These are phyloP conservation scores for Lycopodina hypogea DNA, from an alignment of 37 sponge, comb jelly and placozoan genomes.

Conservation along the genomic window DNA sequence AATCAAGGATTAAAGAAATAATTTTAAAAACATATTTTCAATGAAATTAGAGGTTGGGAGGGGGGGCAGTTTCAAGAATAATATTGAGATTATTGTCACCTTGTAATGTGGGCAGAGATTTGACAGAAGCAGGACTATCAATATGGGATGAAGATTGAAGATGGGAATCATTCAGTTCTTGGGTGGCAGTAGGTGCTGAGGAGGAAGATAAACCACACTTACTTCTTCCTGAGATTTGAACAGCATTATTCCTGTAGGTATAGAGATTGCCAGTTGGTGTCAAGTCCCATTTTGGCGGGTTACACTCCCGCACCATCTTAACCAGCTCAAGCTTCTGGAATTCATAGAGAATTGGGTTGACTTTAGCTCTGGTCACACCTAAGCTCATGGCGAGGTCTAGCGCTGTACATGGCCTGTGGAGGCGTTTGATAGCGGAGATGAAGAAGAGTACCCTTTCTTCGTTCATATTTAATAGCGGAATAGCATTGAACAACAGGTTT, in stretches of 20 bases:
- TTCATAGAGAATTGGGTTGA: slow-evolving; percentile 72
- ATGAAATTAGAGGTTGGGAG: too few relatives aligned
- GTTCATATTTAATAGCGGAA: background rate
- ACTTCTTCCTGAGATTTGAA: background rate
- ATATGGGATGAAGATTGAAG: too few relatives aligned
- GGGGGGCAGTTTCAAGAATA: too few relatives aligned
- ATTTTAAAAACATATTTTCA: too few relatives aligned
- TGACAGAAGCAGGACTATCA: too few relatives aligned
- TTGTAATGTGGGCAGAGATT: background rate
- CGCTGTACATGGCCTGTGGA: slow-evolving; percentile 34
- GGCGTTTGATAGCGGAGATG: background rate
- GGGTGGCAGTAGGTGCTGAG: too few relatives aligned
- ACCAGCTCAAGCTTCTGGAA: slow-evolving; percentile 48
- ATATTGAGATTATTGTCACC: too few relatives aligned
- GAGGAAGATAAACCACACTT: background rate
- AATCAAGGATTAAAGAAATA: background rate
- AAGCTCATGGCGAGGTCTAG: slow-evolving; percentile 63
- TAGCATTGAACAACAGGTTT: too few relatives aligned
- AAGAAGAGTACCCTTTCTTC: background rate
- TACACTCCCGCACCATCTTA: slow-evolving; percentile 22
- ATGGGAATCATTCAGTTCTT: too few relatives aligned
- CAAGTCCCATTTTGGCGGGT: slow-evolving; percentile 59
- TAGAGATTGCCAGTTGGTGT: background rate
- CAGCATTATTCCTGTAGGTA: background rate
- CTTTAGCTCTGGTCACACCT: slow-evolving; percentile 36